Conservation (phyloP, 2,888 invertebrate species). For the Matsumyia berberina region DNA sequence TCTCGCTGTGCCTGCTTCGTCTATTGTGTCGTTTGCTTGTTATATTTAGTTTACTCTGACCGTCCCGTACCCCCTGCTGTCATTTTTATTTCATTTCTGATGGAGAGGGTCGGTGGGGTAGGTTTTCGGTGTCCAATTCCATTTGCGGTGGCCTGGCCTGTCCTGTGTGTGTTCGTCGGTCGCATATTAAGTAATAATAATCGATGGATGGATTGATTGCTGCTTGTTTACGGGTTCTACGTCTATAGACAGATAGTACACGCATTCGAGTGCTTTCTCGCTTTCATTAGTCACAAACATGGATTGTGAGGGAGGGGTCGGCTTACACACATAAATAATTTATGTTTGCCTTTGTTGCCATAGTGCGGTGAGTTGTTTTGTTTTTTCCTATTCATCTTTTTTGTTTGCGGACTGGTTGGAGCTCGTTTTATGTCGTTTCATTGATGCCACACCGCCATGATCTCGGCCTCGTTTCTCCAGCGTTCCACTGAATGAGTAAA, state of each 20-base stretch:
- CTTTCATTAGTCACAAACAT: slow-evolving; percentile 36
- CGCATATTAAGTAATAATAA: slow-evolving; percentile 72
- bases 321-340: slow-evolving; percentile 60
- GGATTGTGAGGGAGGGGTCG: not conserved
- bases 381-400: slow-evolving; percentile 56
- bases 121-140: slow-evolving; percentile 41
- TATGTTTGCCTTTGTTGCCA: slow-evolving; percentile 68
- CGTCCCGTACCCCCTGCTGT: slow-evolving; percentile 10
- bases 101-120: not conserved
- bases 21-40: slow-evolving; percentile 6
- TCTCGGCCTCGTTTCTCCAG: slow-evolving; percentile 17
- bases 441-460: slow-evolving; percentile 32
- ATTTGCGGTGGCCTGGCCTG: slow-evolving; percentile 31
- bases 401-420: slow-evolving; percentile 5
- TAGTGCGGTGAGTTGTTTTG: slow-evolving; percentile 45
- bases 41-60: slow-evolving; percentile 33
- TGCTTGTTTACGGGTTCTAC: slow-evolving; percentile 50
- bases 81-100: slow-evolving; percentile 29
- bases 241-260: slow-evolving; percentile 10
- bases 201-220: slow-evolving; percentile 70
- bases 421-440: slow-evolving; percentile 56
- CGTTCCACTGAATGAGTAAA: slow-evolving; percentile 25
- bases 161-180: slow-evolving; percentile 20
- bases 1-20: not conserved
- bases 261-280: not conserved